Conservation (phyloP, 1,140 invertebrate species). For the Eciton burchellii region DNA sequence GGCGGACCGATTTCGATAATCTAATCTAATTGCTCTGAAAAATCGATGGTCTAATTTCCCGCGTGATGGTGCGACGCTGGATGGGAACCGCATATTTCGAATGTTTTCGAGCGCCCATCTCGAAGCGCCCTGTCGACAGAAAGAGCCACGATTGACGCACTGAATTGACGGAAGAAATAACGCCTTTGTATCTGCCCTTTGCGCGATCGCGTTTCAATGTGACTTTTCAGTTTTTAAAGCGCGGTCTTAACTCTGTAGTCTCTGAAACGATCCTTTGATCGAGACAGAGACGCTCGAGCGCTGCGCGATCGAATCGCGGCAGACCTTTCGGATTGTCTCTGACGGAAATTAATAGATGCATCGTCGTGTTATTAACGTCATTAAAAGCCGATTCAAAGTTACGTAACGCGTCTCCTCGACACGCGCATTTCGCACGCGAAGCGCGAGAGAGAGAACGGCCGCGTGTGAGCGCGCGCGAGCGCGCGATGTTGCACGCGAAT, state of each 20-base stretch:
- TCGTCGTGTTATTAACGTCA: slow-evolving; percentile 40
- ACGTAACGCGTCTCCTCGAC: neutral
- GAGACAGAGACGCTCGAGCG: neutral
- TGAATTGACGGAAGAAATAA: slow-evolving; percentile 9
- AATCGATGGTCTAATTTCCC: too few species aligned
- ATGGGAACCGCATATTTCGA: slow-evolving; percentile 1
- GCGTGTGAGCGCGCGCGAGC: neutral
- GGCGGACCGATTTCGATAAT: neutral
- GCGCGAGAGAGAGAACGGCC: neutral
- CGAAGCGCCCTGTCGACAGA: neutral
- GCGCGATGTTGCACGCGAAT: slow-evolving; percentile 47
- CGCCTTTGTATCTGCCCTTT: neutral
- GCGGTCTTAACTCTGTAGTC: neutral
- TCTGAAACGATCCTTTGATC: slow-evolving; percentile 1
- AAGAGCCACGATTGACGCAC: neutral
- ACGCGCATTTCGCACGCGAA: slow-evolving; percentile 11
- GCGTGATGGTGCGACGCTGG: neutral
- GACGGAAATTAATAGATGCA: slow-evolving; percentile 35
- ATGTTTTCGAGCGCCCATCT: neutral
- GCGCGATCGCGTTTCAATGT: neutral
- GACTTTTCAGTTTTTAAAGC: neutral
- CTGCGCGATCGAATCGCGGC: neutral
- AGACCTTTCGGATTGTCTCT: slow-evolving; percentile 8
- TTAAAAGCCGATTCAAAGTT: slow-evolving; percentile 48
- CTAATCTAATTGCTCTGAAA: too few species aligned